These are phyloP conservation scores for Drosophila prolongata DNA, from an alignment of 2,888 invertebrate genomes.

Conservation along the genomic window DNA sequence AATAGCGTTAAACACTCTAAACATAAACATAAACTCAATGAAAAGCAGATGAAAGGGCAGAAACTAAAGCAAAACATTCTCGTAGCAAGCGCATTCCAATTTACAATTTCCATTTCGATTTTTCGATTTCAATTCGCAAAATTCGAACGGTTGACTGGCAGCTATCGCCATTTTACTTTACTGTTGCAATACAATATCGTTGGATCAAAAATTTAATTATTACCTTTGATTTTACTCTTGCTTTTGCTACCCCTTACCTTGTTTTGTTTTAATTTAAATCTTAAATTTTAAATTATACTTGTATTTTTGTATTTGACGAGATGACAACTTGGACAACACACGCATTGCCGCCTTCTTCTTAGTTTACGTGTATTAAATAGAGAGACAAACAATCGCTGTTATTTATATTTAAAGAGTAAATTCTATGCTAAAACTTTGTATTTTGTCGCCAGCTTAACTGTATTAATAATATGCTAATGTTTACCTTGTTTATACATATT, in stretches of 20 bases:
- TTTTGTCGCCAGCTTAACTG: slow-evolving; percentile 76
- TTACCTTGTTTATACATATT: slow-evolving; percentile 72
- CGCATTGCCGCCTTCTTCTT: slow-evolving; percentile 52
- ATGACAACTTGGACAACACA: slow-evolving; percentile 31
- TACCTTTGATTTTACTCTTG: slow-evolving; percentile 43
- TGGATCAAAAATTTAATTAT: slow-evolving; percentile 30
- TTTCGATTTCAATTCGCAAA: slow-evolving; percentile 16
- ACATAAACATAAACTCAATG: slow-evolving; percentile 38
- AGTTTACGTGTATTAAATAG: slow-evolving; percentile 52
- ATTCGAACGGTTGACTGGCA: slow-evolving; percentile 39
- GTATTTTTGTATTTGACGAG: slow-evolving; percentile 31
- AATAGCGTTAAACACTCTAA: slow-evolving; percentile 55
- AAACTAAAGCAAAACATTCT: slow-evolving; percentile 44
- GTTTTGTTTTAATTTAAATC: slow-evolving; percentile 46
- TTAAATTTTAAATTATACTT: slow-evolving; percentile 27
- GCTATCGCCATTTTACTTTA: slow-evolving; percentile 42
- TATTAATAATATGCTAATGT: slow-evolving; percentile 77
- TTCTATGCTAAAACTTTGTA: slow-evolving; percentile 54
- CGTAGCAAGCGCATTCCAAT: slow-evolving; percentile 60
- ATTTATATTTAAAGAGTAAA: slow-evolving; percentile 74
- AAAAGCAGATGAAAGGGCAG: slow-evolving; percentile 56
- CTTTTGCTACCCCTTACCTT: slow-evolving; percentile 57
- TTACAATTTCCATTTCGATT: slow-evolving; percentile 4
- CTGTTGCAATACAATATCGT: slow-evolving; percentile 65
- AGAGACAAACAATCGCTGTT: slow-evolving; percentile 50